Percentiles rank a stretch among this genome's conserved stretches.
These are phyloP conservation scores for Adoxophyes honmai DNA, from an alignment of 1,140 invertebrate genomes.

Conservation along the genomic window DNA sequence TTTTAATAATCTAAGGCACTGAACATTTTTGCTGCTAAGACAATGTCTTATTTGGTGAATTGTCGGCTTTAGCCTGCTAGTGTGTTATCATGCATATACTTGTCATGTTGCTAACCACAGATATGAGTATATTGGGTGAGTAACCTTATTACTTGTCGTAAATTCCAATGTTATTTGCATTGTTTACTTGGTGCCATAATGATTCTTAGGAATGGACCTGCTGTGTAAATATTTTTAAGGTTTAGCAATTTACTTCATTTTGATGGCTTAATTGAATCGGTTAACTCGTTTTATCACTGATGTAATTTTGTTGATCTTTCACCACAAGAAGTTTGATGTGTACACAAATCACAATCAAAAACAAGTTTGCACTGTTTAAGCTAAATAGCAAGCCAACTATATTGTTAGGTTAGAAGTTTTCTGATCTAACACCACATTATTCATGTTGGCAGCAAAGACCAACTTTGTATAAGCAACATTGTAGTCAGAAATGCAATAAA, in stretches of 20 bases:
- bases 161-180: constrained; percentile 16
- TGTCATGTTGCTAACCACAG: constrained; percentile 7
- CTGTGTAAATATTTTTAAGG: constrained; percentile 32
- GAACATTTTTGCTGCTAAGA: constrained; percentile 36
- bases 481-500: no score
- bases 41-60: constrained; percentile 59
- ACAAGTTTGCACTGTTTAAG: neutral
- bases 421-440: neutral
- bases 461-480: no score
- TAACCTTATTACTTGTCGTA: constrained; percentile 20
- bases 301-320: neutral
- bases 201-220: constrained; percentile 25
- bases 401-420: no score
- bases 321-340: neutral
- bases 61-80: constrained; percentile 18
- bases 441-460: no score
- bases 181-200: constrained; percentile 42
- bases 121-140: constrained; percentile 19
- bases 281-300: neutral
- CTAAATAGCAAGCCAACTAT: constrained; percentile 3
- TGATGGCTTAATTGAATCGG: constrained; percentile 12
- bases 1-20: constrained; percentile 25
- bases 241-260: constrained; percentile 14
- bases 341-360: constrained; percentile 1
- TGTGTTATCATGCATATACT: constrained; percentile 5